phyloP scores from a whole-genome alignment of 1,140 invertebrate genomes.

The Leucophenga varia region DNA sequence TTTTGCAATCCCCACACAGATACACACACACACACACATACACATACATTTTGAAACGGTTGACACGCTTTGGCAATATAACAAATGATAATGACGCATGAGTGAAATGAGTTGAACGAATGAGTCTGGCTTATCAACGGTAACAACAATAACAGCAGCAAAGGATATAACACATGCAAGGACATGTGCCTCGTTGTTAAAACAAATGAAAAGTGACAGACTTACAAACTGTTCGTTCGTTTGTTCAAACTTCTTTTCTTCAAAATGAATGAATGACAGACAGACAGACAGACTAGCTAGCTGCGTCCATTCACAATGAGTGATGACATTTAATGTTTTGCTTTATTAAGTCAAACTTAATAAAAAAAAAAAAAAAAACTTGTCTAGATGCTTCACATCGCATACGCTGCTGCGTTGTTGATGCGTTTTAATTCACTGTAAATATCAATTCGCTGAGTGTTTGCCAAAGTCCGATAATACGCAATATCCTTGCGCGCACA shows the following conservation, averaged over 20 bases:
- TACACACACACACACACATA: neutral
- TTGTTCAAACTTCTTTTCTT: too few species aligned
- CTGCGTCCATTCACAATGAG: constrained; percentile 23
- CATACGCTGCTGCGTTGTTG: neutral
- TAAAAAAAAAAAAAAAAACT: too few species aligned
- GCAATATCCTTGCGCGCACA: neutral
- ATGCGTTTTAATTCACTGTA: neutral
- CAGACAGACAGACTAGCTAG: constrained; percentile 12
- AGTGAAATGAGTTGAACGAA: neutral
- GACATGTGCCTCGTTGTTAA: constrained; percentile 1
- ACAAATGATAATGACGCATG: constrained; percentile 37
- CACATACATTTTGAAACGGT: constrained; percentile 4
- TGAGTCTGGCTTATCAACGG: neutral
- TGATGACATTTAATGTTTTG: constrained; percentile 28
- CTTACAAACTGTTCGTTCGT: too few species aligned
- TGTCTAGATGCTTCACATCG: constrained; percentile 1
- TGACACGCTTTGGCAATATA: constrained; percentile 4
- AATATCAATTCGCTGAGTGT: too few species aligned
- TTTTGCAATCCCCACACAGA: too few species aligned
- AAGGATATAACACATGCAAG: too few species aligned
- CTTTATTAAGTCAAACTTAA: too few species aligned
- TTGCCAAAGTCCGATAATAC: too few species aligned
- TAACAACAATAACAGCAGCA: neutral
- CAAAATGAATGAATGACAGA: constrained; percentile 5
- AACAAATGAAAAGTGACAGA: constrained; percentile 39